Conservation (phyloP, 2,113 vertebrate species). For the Baryphthengus martii region DNA sequence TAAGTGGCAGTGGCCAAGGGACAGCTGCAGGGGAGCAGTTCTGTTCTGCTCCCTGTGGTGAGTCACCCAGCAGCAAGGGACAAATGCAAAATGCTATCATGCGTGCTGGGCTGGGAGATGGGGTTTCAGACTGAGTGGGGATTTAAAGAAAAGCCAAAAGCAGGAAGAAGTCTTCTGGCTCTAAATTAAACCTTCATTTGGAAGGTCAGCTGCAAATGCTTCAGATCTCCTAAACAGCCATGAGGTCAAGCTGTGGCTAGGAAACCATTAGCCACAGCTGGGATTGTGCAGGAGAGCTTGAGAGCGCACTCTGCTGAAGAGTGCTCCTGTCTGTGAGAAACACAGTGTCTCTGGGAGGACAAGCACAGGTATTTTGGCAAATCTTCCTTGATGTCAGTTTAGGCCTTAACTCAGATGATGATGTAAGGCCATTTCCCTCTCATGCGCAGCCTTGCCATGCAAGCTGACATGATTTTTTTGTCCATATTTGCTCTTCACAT, state of each 20-base stretch:
- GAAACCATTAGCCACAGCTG: not conserved
- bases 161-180: not conserved
- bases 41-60: not conserved
- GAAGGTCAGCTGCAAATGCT: not conserved
- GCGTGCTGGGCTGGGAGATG: not conserved
- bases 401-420: not conserved
- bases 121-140: not conserved
- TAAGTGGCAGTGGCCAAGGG: not conserved
- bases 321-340: not conserved
- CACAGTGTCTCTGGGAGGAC: not conserved
- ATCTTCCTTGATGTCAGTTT: not conserved
- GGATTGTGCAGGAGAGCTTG: not conserved
- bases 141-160: not conserved
- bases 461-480: not conserved
- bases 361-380: not conserved
- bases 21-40: not conserved
- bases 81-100: not conserved
- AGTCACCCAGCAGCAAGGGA: not conserved
- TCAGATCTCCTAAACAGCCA: not conserved
- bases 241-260: not conserved
- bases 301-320: not conserved
- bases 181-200: not conserved
- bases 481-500: not conserved
- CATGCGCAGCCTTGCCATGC: not conserved
- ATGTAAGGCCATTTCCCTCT: not conserved